Percentiles rank a stretch among this genome's conserved stretches.
Conservation (phyloP, 1,140 invertebrate species). For the Drosophila murphyi region DNA sequence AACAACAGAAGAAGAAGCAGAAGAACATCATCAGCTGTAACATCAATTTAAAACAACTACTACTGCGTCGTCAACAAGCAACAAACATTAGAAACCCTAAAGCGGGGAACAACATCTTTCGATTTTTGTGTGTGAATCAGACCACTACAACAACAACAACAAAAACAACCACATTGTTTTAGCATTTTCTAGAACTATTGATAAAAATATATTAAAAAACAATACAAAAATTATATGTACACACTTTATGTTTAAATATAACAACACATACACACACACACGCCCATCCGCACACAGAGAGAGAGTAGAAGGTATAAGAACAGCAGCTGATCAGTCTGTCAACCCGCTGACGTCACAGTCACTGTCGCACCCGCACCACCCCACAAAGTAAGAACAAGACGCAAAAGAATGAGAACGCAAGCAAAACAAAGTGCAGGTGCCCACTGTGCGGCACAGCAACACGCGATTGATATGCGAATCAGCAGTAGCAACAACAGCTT, state of each 20-base stretch:
- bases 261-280: slow-evolving; percentile 30
- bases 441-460: neutral
- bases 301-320: slow-evolving; percentile 22
- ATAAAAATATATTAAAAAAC: slow-evolving; percentile 80
- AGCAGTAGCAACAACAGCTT: slow-evolving; percentile 30
- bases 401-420: slow-evolving; percentile 3
- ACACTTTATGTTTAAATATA: slow-evolving; percentile 78
- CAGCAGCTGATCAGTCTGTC: slow-evolving; percentile 31
- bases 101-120: slow-evolving; percentile 43
- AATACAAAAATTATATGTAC: slow-evolving; percentile 65
- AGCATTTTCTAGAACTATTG: slow-evolving; percentile 84
- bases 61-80: slow-evolving; percentile 53
- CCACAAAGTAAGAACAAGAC: neutral
- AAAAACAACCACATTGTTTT: slow-evolving; percentile 71
- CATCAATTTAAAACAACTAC: slow-evolving; percentile 21
- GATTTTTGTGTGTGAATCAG: slow-evolving; percentile 53
- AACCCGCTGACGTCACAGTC: slow-evolving; percentile 21
- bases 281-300: neutral
- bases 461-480: slow-evolving; percentile 1
- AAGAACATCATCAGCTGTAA: slow-evolving; percentile 25
- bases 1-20: slow-evolving; percentile 30
- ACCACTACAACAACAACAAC: slow-evolving; percentile 21
- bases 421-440: neutral
- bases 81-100: slow-evolving; percentile 43
- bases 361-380: neutral